A percentile compares a stretch with the other conserved stretches of the same genome.
Conservation (phyloP, 35 echinoderm and acorn worm species). For the Lytechinus pictus region DNA sequence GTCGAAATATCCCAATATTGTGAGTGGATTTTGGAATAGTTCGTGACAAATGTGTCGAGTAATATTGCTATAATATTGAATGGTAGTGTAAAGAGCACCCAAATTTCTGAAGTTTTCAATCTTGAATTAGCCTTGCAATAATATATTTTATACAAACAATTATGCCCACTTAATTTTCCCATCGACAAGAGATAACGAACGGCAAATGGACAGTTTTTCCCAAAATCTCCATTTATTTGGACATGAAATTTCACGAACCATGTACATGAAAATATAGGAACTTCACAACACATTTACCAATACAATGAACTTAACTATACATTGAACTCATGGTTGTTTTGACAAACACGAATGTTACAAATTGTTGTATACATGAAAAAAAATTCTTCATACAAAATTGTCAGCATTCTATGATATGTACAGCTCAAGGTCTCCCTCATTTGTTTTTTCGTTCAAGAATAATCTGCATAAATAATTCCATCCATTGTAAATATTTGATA, state of each 20-base stretch:
- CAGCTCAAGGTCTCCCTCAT: not conserved
- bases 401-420: not conserved
- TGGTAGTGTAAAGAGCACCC: too few species aligned
- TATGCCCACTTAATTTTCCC: too few species aligned
- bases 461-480: conserved; percentile 5
- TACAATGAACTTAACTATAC: not conserved
- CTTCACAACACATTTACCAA: not conserved
- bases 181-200: not conserved
- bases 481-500: not conserved
- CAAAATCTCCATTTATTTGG: not conserved
- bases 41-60: too few species aligned
- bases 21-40: too few species aligned
- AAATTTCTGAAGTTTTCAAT: too few species aligned
- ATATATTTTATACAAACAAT: too few species aligned
- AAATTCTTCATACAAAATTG: not conserved
- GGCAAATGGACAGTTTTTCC: not conserved
- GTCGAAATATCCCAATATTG: too few species aligned
- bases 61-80: too few species aligned
- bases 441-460: not conserved
- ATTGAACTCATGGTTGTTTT: not conserved
- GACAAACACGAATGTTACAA: not conserved
- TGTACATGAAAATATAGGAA: not conserved
- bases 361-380: not conserved
- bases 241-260: not conserved
- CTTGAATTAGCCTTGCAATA: too few species aligned